Conservation (phyloP, 2,113 vertebrate genomes). For the Bubo bubo region DNA sequence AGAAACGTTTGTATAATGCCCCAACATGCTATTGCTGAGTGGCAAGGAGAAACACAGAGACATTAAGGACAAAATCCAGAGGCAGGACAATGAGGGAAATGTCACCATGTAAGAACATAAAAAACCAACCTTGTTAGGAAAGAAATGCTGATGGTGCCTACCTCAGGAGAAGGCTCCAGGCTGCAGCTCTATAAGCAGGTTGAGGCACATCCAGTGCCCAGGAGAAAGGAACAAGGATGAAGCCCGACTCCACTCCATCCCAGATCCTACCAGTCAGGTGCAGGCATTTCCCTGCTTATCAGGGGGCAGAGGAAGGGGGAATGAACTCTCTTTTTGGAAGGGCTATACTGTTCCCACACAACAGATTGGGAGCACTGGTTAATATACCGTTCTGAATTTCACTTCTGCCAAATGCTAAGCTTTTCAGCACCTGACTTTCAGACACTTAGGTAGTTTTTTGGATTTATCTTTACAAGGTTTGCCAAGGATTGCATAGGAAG, state of each 20-base stretch:
- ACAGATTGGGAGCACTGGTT: not conserved
- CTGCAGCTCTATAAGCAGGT: not conserved
- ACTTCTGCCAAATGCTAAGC: not conserved
- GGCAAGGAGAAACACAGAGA: not conserved
- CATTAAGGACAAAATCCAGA: not conserved
- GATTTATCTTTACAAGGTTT: not conserved
- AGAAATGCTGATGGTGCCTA: not conserved
- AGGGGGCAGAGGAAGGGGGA: not conserved
- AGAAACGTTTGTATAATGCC: accelerated
- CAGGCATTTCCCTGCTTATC: not conserved
- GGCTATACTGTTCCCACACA: not conserved
- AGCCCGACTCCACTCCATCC: not conserved
- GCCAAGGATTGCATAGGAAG: conserved; percentile 22
- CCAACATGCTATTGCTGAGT: not conserved
- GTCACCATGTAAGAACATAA: not conserved
- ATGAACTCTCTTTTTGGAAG: not conserved
- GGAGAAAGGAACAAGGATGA: not conserved
- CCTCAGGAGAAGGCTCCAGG: not conserved
- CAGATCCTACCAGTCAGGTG: not conserved
- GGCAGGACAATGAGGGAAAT: not conserved
- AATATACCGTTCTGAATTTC: not conserved
- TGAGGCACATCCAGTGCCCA: not conserved
- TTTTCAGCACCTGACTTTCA: not conserved
- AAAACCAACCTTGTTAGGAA: not conserved
- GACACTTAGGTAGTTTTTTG: conserved; percentile 22